A percentile compares a stretch with the other conserved stretches of the same genome.
Conservation (phyloP, 2,797 vertebrate genomes). For the Cichlasoma orientale region DNA sequence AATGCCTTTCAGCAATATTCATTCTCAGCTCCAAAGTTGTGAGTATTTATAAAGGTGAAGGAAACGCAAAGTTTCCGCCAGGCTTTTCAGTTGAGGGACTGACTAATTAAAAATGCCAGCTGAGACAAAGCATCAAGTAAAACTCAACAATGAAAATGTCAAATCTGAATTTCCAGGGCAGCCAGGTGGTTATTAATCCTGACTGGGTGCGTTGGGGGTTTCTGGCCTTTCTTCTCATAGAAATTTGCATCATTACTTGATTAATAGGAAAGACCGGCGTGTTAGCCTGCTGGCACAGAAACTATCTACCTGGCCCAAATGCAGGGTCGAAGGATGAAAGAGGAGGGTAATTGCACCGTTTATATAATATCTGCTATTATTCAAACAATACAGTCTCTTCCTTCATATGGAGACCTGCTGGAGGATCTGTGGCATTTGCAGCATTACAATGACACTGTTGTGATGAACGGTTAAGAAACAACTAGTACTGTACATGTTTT, state of each 20-base stretch:
- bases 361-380: neutral
- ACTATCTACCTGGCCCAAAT: neutral
- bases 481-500: neutral
- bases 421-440: neutral
- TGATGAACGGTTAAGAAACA: slow-evolving; percentile 42
- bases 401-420: neutral
- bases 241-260: slow-evolving; percentile 4
- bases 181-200: slow-evolving; percentile 15
- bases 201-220: neutral
- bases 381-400: neutral
- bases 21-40: neutral
- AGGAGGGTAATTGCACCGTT: neutral
- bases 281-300: neutral
- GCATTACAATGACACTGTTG: neutral
- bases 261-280: neutral
- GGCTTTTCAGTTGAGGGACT: neutral
- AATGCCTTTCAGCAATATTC: neutral
- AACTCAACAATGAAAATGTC: slow-evolving; percentile 44
- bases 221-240: neutral
- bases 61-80: neutral
- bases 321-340: neutral
- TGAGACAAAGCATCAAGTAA: slow-evolving; percentile 29
- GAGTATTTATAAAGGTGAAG: slow-evolving; percentile 11
- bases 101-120: slow-evolving; percentile 54
- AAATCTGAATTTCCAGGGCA: slow-evolving; percentile 40